A percentile compares a stretch with the other conserved stretches of the same genome.
Evolutionary conservation across 2,113 vertebrate genomes (phyloP).

Genomic region (Scytalopus superciliaris): DNA sequence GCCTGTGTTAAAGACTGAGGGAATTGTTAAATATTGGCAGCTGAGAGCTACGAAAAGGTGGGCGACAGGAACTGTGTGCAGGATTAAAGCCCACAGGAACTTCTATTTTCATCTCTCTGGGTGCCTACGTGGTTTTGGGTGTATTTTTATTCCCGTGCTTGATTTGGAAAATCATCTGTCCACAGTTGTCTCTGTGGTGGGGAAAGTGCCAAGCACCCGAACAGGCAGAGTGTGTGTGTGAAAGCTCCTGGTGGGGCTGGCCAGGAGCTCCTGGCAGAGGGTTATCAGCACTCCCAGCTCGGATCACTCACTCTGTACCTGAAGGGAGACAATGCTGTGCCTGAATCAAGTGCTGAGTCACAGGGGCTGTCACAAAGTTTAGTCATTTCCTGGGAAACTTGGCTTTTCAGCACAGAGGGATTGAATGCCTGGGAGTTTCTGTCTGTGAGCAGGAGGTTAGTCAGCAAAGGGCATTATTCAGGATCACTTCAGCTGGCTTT

Average conservation of each 20-base stretch:
- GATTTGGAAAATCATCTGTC: background rate
- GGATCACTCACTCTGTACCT: background rate
- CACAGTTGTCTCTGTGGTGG: fast-evolving
- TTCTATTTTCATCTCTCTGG: background rate
- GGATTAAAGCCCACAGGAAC: background rate
- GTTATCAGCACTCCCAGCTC: background rate
- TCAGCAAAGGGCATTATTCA: background rate
- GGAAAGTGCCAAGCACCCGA: background rate
- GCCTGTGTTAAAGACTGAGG: background rate
- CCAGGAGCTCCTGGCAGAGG: background rate
- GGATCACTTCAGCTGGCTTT: background rate
- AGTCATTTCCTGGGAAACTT: constrained; percentile 39
- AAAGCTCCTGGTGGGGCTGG: background rate
- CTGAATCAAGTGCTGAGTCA: constrained; percentile 26
- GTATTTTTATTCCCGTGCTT: background rate
- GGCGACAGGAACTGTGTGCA: fast-evolving
- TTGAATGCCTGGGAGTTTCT: background rate
- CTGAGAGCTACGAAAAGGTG: background rate
- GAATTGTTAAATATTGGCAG: background rate
- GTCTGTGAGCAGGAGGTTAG: background rate
- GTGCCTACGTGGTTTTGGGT: background rate
- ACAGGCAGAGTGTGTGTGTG: background rate
- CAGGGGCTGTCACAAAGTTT: background rate
- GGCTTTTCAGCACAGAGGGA: background rate
- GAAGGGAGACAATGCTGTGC: background rate